Conservation (phyloP, 64 coral and sea anemone species). For the Stylophora pistillata region DNA sequence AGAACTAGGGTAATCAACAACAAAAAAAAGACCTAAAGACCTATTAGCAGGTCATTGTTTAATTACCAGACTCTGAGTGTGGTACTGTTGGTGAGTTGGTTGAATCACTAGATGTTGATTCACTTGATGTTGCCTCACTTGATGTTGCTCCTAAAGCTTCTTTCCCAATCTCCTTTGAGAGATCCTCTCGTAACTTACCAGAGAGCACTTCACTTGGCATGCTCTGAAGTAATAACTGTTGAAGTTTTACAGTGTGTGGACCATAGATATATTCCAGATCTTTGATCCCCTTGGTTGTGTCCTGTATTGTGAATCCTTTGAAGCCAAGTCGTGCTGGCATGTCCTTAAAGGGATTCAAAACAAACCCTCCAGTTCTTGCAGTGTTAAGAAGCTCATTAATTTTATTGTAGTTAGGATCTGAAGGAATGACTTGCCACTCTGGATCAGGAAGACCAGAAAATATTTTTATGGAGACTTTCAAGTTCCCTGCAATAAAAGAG, state of each 20-base stretch:
- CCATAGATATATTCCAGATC: slow-evolving; percentile 2
- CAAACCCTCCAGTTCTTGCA: neutral
- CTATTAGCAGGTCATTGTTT: no score
- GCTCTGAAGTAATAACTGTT: slow-evolving; percentile 2
- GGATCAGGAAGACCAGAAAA: slow-evolving; percentile 45
- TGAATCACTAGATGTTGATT: no score
- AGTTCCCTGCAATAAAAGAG: neutral
- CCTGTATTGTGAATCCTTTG: slow-evolving; percentile 23
- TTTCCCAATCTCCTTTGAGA: neutral
- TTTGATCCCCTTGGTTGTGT: neutral
- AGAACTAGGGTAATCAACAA: no score
- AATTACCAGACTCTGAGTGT: no score
- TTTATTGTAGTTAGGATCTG: slow-evolving; percentile 17
- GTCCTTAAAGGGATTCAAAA: neutral
- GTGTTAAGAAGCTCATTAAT: neutral
- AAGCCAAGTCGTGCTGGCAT: slow-evolving; percentile 30
- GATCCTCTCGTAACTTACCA: neutral
- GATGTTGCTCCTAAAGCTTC: neutral
- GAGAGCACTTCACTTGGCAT: neutral
- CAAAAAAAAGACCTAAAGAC: no score
- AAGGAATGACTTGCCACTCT: neutral
- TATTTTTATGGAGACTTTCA: neutral
- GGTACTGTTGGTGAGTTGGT: no score
- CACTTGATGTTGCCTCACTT: no score
- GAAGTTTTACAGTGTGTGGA: neutral